Percentiles rank a stretch among this genome's conserved stretches.
phyloP scores from a whole-genome alignment of 1,140 invertebrate species.

The Bactericera cockerelli region DNA sequence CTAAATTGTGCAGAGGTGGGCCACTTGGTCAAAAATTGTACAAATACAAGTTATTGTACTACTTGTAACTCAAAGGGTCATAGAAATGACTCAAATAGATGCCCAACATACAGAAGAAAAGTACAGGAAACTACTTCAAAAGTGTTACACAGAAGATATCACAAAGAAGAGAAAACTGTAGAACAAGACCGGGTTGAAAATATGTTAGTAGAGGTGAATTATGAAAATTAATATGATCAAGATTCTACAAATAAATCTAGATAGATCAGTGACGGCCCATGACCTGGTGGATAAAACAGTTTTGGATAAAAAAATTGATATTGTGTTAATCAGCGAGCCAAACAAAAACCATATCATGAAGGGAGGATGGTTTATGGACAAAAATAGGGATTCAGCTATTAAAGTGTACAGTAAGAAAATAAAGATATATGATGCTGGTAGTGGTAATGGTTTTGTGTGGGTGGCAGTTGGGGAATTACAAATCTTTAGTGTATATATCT shows the following conservation, averaged over 20 bases:
- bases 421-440: neutral
- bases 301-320: neutral
- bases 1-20: neutral
- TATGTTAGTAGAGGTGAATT: neutral
- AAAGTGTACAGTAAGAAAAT: neutral
- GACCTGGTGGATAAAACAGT: neutral
- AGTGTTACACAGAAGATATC: neutral
- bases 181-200: neutral
- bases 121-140: neutral
- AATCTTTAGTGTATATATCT: neutral
- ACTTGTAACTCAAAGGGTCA: neutral
- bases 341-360: neutral
- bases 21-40: neutral
- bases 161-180: neutral
- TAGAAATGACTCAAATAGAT: neutral
- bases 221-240: neutral
- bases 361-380: slow-evolving; percentile 3
- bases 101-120: neutral
- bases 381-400: neutral
- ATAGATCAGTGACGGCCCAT: neutral
- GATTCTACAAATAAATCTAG: neutral
- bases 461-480: neutral
- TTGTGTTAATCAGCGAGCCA: neutral
- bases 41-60: neutral
- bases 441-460: slow-evolving; percentile 1